phyloP scores from a whole-genome alignment of 2,113 vertebrate genomes.

The Thalassarche chlororhynchos region DNA sequence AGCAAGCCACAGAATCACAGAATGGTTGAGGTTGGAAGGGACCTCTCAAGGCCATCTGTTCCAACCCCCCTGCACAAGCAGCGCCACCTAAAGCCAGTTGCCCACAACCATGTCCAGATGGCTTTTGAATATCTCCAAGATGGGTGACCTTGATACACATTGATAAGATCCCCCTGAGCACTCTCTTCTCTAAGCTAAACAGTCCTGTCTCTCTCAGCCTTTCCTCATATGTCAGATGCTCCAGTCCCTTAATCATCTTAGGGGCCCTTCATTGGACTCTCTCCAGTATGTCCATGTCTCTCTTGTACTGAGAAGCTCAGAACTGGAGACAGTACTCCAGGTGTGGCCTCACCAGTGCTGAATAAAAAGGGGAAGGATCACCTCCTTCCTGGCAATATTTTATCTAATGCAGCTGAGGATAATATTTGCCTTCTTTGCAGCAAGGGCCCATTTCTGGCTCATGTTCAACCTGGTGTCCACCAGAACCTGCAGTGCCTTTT shows the following conservation, averaged over 20 bases:
- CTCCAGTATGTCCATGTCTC: background rate
- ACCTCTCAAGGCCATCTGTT: background rate
- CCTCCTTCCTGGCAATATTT: no score
- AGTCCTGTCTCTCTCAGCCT: background rate
- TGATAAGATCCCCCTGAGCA: background rate
- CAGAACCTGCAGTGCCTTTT: no score
- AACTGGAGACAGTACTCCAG: no score
- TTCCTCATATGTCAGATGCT: background rate
- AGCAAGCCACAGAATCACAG: background rate
- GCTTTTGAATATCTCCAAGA: background rate
- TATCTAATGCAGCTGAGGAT: no score
- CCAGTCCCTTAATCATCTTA: background rate
- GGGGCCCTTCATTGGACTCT: background rate
- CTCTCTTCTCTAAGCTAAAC: background rate
- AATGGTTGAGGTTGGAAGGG: background rate
- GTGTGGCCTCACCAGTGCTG: no score
- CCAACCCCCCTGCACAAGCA: background rate
- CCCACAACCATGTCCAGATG: no score
- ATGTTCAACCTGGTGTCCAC: no score
- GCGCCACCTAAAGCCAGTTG: background rate
- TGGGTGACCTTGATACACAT: background rate
- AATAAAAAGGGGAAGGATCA: no score
- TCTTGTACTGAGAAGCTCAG: background rate
- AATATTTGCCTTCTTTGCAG: no score
- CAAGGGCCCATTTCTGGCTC: no score